These are phyloP conservation scores for Pogonocherus hispidulus DNA, from an alignment of 2,888 invertebrate genomes.

Conservation along the genomic window DNA sequence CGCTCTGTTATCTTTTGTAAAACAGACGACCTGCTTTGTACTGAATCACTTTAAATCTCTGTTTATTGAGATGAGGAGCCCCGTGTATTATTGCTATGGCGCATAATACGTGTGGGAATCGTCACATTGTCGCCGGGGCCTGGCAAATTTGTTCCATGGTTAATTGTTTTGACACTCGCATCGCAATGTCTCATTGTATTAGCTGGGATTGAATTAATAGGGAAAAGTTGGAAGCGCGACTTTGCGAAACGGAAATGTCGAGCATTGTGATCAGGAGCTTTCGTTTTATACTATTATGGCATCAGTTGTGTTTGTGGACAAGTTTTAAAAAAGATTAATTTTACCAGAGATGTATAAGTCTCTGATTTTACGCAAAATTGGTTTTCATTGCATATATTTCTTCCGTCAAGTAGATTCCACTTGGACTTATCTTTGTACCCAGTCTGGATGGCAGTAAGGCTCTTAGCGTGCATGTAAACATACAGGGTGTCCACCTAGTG, in stretches of 20 bases:
- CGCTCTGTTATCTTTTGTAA: constrained; percentile 70
- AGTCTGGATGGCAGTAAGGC: no score
- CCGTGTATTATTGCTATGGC: constrained; percentile 44
- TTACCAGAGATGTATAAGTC: no score
- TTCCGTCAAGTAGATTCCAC: no score
- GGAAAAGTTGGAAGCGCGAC: not conserved
- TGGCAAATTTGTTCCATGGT: constrained; percentile 27
- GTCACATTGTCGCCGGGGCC: constrained; percentile 44
- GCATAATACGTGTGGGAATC: constrained; percentile 62
- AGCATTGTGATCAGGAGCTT: not conserved
- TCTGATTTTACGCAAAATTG: no score
- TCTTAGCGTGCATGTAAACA: no score
- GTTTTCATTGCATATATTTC: no score
- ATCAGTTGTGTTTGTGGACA: no score
- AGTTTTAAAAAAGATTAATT: no score
- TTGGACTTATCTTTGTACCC: no score
- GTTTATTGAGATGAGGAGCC: constrained; percentile 66
- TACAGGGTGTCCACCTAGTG: no score
- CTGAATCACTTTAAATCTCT: constrained; percentile 66
- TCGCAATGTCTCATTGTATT: constrained; percentile 6
- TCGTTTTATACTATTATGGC: no score
- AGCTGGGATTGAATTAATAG: not conserved
- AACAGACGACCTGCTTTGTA: constrained; percentile 70
- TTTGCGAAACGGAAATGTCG: not conserved
- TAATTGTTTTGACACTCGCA: constrained; percentile 31